These are phyloP conservation scores for Carlito syrichta DNA, from an alignment of 2,113 vertebrate genomes.

Conservation along the genomic window DNA sequence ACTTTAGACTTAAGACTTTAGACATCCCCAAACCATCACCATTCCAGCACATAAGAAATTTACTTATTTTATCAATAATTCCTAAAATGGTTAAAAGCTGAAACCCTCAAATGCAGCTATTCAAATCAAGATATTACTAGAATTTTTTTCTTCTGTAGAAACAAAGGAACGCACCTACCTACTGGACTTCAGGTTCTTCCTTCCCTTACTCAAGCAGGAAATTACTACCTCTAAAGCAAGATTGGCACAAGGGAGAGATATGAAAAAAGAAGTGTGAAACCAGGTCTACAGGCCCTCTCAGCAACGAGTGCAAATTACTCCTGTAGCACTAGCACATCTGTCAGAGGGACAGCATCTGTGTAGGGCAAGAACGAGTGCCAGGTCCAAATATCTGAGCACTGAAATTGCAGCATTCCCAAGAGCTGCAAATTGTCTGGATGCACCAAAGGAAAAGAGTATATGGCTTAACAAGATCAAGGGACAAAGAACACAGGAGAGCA, in stretches of 20 bases:
- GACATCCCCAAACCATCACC: neutral
- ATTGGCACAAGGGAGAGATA: neutral
- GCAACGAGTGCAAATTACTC: neutral
- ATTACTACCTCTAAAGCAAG: conserved; percentile 18
- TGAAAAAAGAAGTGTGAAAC: neutral
- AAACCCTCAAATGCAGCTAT: neutral
- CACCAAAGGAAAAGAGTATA: neutral
- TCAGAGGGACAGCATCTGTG: neutral
- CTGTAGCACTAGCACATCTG: neutral
- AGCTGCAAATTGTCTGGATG: neutral
- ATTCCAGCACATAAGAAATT: neutral
- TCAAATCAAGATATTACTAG: neutral
- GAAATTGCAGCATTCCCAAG: neutral
- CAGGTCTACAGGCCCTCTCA: neutral
- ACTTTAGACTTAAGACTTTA: neutral
- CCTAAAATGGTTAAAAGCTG: conserved; percentile 2
- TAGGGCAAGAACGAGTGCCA: neutral
- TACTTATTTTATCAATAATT: neutral
- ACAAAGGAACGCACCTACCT: conserved; percentile 9
- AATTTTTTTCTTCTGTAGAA: neutral
- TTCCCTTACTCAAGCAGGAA: conserved; percentile 15
- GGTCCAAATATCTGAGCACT: neutral
- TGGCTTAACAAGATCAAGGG: neutral
- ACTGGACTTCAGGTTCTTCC: neutral
- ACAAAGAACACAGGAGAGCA: neutral